Conservation (phyloP, 2,797 vertebrate genomes). For the Octomys mimax region DNA sequence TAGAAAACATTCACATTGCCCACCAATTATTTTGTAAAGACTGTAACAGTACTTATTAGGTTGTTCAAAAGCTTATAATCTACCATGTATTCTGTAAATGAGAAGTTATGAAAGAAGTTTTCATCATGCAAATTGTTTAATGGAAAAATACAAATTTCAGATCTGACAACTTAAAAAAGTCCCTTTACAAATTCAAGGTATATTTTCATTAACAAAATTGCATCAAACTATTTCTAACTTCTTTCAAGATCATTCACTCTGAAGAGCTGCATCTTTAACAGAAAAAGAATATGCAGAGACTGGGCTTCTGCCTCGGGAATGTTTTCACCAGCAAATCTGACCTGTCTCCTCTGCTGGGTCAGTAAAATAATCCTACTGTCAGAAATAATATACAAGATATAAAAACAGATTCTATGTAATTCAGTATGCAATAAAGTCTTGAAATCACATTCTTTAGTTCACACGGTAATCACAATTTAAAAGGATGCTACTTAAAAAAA, state of each 20-base stretch:
- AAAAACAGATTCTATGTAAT: constrained; percentile 71
- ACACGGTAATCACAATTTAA: constrained; percentile 72
- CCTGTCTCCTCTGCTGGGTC: constrained; percentile 90
- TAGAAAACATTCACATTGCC: constrained; percentile 52
- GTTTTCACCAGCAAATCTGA: constrained; percentile 87
- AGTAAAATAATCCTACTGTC: constrained; percentile 90
- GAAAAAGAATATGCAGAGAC: constrained; percentile 70
- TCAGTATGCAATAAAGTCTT: constrained; percentile 52
- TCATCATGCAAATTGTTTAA: constrained; percentile 54
- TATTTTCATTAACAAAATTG: constrained; percentile 55
- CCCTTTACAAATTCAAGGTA: constrained; percentile 56
- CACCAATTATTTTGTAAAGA: constrained; percentile 62
- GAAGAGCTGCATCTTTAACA: constrained; percentile 48
- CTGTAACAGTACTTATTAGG: constrained; percentile 34
- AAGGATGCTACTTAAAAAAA: constrained; percentile 62
- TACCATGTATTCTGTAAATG: constrained; percentile 35
- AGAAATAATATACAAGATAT: constrained; percentile 89
- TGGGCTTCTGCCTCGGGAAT: constrained; percentile 83
- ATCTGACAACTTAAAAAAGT: constrained; percentile 55
- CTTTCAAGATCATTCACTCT: constrained; percentile 53
- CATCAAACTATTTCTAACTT: constrained; percentile 38
- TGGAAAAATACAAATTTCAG: constrained; percentile 54
- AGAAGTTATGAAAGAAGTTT: constrained; percentile 52
- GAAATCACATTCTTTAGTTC: constrained; percentile 66
- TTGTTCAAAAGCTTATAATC: constrained; percentile 32